Percentiles rank a stretch among this genome's conserved stretches.
phyloP scores from a whole-genome alignment of 2,797 vertebrate genomes.

The Microctenopoma lineatum region DNA sequence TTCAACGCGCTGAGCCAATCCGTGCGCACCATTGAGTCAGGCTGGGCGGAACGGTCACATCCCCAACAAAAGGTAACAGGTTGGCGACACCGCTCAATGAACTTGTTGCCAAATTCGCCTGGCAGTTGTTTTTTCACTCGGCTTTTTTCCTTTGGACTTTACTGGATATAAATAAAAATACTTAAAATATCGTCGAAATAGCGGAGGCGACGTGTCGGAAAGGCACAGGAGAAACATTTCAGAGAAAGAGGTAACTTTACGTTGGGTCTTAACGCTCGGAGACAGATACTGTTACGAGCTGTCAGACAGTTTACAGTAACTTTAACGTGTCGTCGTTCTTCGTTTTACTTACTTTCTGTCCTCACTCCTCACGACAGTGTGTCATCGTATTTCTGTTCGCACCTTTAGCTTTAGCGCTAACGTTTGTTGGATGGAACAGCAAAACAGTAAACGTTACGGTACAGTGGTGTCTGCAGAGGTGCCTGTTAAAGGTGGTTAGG shows the following conservation, averaged over 20 bases:
- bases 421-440: slow-evolving; percentile 1
- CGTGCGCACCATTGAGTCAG: not conserved
- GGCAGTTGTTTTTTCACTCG: slow-evolving; percentile 14
- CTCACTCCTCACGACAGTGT: not conserved
- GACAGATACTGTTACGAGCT: slow-evolving; percentile 26
- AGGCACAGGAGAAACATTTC: slow-evolving; percentile 25
- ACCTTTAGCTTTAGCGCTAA: slow-evolving; percentile 34
- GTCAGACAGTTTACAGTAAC: slow-evolving; percentile 27
- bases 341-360: not conserved
- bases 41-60: slow-evolving; percentile 71
- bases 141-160: slow-evolving; percentile 2
- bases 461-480: not conserved
- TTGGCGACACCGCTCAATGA: slow-evolving; percentile 70
- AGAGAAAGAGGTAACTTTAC: slow-evolving; percentile 67
- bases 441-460: slow-evolving; percentile 28
- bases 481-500: not conserved
- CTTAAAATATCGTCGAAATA: not conserved
- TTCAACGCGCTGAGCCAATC: slow-evolving; percentile 61
- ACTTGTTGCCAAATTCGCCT: slow-evolving; percentile 51
- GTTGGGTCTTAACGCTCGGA: slow-evolving; percentile 30
- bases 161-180: slow-evolving; percentile 26
- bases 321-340: not conserved
- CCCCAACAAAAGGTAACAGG: slow-evolving; percentile 82
- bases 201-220: slow-evolving; percentile 11
- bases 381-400: not conserved